phyloP scores from a whole-genome alignment of 2,797 vertebrate genomes.

The Odontamblyopus rebecca region DNA sequence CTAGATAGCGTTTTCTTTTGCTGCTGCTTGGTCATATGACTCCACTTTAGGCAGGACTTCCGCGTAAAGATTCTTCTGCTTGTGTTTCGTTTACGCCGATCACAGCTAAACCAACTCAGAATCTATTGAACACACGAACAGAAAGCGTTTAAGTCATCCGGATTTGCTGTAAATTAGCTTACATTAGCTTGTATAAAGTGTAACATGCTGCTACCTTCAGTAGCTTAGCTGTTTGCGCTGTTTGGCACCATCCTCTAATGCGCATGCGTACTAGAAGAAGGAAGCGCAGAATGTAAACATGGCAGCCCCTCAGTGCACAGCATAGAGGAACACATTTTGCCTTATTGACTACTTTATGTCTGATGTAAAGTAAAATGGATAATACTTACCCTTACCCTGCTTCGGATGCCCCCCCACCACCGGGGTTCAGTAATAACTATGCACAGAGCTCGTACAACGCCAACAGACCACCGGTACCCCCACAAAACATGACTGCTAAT shows the following conservation, averaged over 20 bases:
- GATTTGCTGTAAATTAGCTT: background rate
- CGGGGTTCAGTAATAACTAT: background rate
- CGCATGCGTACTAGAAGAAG: constrained; percentile 3
- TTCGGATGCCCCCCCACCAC: background rate
- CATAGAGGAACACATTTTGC: background rate
- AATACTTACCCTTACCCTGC: background rate
- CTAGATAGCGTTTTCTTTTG: constrained; percentile 31
- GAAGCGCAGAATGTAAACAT: constrained; percentile 1
- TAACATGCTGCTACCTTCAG: background rate
- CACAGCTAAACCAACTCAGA: background rate
- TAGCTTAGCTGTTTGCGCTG: constrained; percentile 6
- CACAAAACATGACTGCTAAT: background rate
- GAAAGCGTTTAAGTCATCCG: background rate
- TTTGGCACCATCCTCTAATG: background rate
- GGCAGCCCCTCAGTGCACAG: background rate
- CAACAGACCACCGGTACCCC: background rate
- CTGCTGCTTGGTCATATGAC: constrained; percentile 58
- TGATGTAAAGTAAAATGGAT: constrained; percentile 17
- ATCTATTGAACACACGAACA: background rate
- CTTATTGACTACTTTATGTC: background rate
- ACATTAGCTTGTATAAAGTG: background rate
- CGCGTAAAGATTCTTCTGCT: constrained; percentile 30
- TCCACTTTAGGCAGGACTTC: constrained; percentile 44
- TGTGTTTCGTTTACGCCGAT: constrained; percentile 8
- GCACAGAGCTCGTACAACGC: constrained; percentile 2